Percentiles rank a stretch among this genome's conserved stretches.
Evolutionary conservation across 2,113 vertebrate species (phyloP).

Genomic region (Melanostigma gelatinosum): DNA sequence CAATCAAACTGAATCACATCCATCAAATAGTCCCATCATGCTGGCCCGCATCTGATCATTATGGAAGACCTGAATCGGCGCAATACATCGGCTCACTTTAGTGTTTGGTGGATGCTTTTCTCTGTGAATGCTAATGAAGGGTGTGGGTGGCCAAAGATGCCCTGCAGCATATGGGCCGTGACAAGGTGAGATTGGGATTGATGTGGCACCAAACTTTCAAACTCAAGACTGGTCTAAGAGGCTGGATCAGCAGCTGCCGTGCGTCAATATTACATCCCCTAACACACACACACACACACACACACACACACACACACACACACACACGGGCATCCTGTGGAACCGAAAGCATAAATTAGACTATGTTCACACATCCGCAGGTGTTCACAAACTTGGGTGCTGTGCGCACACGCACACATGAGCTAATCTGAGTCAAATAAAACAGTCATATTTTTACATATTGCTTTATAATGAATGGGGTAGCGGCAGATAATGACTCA

Average conservation of each 20-base stretch:
- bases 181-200: slow-evolving; percentile 57
- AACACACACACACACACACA: slow-evolving; percentile 12
- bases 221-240: slow-evolving; percentile 53
- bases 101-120: slow-evolving; percentile 10
- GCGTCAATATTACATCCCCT: slow-evolving; percentile 47
- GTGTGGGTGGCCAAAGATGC: slow-evolving; percentile 34
- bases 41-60: neutral
- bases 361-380: slow-evolving; percentile 27
- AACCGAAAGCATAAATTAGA: slow-evolving; percentile 62
- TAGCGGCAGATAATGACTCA: slow-evolving; percentile 34
- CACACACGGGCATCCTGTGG: slow-evolving; percentile 27
- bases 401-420: slow-evolving; percentile 8
- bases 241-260: slow-evolving; percentile 35
- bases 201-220: slow-evolving; percentile 43
- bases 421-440: slow-evolving; percentile 44
- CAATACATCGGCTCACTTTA: neutral
- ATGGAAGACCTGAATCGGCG: neutral
- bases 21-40: neutral
- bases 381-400: slow-evolving; percentile 25
- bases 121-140: slow-evolving; percentile 40
- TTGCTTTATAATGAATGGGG: slow-evolving; percentile 47
- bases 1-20: neutral
- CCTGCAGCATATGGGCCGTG: slow-evolving; percentile 45
- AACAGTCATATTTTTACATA: slow-evolving; percentile 16
- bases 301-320: no score